phyloP scores from a whole-genome alignment of 2,113 vertebrate genomes.

The Hippopotamus amphibius region DNA sequence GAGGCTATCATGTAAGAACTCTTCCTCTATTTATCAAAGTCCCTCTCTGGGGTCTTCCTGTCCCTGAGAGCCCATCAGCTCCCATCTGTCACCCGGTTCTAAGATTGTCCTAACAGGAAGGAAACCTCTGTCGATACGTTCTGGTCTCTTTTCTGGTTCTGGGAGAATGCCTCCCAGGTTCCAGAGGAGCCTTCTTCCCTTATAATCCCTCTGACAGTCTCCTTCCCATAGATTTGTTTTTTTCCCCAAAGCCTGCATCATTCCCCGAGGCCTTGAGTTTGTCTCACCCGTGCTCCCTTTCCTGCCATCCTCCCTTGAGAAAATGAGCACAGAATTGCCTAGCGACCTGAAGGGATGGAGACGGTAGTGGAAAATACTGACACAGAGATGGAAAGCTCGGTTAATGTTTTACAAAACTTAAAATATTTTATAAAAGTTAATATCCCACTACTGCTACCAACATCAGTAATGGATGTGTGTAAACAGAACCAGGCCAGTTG shows the following conservation, averaged over 20 bases:
- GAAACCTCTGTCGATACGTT: not conserved
- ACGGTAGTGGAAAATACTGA: not conserved
- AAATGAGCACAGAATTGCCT: not conserved
- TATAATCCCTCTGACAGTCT: not conserved
- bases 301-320: not conserved
- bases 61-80: not conserved
- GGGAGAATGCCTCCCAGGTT: not conserved
- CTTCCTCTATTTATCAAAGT: not conserved
- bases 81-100: not conserved
- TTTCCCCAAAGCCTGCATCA: not conserved
- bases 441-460: not conserved
- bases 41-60: not conserved
- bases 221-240: not conserved
- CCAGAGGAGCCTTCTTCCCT: not conserved
- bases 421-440: constrained; percentile 57
- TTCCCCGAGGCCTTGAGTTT: not conserved
- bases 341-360: not conserved
- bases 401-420: constrained; percentile 58
- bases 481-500: constrained; percentile 17
- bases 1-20: not conserved
- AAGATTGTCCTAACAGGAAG: not conserved
- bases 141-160: not conserved
- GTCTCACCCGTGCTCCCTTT: accelerated
- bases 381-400: not conserved
- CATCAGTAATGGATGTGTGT: not conserved